Conservation (phyloP, 2,888 invertebrate species). For the Sinohyriopsis cumingii region DNA sequence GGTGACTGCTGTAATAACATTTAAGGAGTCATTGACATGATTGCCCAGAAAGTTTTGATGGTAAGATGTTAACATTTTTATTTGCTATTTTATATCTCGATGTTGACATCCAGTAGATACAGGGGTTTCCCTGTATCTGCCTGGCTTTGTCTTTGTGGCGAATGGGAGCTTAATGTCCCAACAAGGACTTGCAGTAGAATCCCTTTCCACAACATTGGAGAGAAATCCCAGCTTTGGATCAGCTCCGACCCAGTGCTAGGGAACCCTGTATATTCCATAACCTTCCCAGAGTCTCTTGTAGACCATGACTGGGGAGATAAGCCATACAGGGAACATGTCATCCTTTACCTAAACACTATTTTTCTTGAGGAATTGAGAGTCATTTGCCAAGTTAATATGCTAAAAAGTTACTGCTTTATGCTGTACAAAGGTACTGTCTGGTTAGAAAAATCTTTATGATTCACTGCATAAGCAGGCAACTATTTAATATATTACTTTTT, state of each 20-base stretch:
- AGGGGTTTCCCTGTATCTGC: slow-evolving; percentile 15
- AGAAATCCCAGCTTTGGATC: slow-evolving; percentile 38
- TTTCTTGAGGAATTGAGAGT: no score
- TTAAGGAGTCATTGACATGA: no score
- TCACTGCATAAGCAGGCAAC: no score
- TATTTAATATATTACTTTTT: no score
- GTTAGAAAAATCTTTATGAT: no score
- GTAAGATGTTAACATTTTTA: slow-evolving; percentile 29
- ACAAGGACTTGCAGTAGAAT: slow-evolving; percentile 49
- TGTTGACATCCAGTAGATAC: slow-evolving; percentile 19
- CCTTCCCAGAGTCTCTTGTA: slow-evolving; percentile 38
- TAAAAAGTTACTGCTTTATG: no score
- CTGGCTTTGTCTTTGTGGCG: slow-evolving; percentile 30
- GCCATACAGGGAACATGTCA: slow-evolving; percentile 57
- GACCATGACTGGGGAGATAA: slow-evolving; percentile 56
- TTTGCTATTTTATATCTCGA: slow-evolving; percentile 46
- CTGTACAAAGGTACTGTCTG: no score
- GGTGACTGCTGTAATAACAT: no score
- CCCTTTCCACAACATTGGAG: slow-evolving; percentile 62
- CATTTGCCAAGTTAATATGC: no score
- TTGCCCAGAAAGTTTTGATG: slow-evolving; percentile 9
- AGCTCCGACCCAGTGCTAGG: slow-evolving; percentile 32
- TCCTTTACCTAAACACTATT: no score
- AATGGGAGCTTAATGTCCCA: slow-evolving; percentile 47
- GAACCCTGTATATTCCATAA: slow-evolving; percentile 59